A percentile compares a stretch with the other conserved stretches of the same genome.
Conservation (phyloP, 2,888 invertebrate species). For the Euspilapteryx auroguttella region DNA sequence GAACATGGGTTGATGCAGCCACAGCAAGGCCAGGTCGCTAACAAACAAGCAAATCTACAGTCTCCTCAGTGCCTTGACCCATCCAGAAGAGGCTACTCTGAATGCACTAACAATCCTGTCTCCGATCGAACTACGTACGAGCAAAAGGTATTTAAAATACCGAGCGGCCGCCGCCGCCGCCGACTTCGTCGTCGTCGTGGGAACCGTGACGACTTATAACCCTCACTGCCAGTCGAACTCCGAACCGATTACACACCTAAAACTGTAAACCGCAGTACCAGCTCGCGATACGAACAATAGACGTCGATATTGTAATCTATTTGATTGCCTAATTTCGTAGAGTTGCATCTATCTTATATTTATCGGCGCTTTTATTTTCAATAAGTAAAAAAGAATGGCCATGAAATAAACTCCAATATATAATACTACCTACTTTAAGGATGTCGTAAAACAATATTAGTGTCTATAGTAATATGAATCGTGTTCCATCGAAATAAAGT, state of each 20-base stretch:
- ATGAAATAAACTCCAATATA: constrained; percentile 28
- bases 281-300: constrained; percentile 46
- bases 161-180: too few relatives aligned
- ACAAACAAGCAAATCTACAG: constrained; percentile 49
- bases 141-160: constrained; percentile 59
- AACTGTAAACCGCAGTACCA: constrained; percentile 9
- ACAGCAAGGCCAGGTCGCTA: constrained; percentile 49
- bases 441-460: too few relatives aligned
- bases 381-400: constrained; percentile 27
- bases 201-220: constrained; percentile 36
- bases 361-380: constrained; percentile 48
- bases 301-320: constrained; percentile 41
- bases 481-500: too few relatives aligned
- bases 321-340: constrained; percentile 51
- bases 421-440: constrained; percentile 16
- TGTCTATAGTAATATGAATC: too few relatives aligned
- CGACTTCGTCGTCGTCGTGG: too few relatives aligned
- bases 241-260: background rate
- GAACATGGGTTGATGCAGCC: too few relatives aligned
- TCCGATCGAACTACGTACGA: constrained; percentile 21
- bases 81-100: constrained; percentile 58
- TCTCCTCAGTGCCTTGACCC: constrained; percentile 55
- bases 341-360: constrained; percentile 41
- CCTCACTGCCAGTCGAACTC: background rate
- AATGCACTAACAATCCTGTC: constrained; percentile 48